Evolutionary conservation across 2,888 invertebrate genomes (phyloP).

Genomic region (Sialis fuliginosa): DNA sequence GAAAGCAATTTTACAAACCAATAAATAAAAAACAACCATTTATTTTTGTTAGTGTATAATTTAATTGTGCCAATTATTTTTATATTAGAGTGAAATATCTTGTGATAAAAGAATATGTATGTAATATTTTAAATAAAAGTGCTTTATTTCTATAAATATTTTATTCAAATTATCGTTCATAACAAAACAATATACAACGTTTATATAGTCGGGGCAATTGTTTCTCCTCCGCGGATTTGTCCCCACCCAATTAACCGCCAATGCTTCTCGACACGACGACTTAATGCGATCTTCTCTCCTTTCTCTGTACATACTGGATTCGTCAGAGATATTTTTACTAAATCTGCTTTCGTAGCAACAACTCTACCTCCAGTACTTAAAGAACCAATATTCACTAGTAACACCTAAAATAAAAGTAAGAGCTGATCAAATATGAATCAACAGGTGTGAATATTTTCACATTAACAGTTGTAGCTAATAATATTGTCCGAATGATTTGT

Average conservation of each 20-base stretch:
- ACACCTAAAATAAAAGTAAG: constrained; percentile 37
- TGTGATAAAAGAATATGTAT: no score
- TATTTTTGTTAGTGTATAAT: no score
- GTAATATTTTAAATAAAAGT: neutral
- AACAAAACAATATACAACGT: neutral
- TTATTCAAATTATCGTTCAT: neutral
- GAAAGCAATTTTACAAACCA: no score
- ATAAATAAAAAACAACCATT: no score
- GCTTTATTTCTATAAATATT: neutral
- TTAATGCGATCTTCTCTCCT: constrained; percentile 98
- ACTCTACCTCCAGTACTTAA: constrained; percentile 95
- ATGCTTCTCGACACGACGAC: constrained; percentile 96
- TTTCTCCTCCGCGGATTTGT: constrained; percentile 92
- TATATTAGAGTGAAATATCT: no score
- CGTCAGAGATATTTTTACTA: constrained; percentile 91
- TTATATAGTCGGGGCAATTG: constrained; percentile 56
- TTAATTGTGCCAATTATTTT: no score
- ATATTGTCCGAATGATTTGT: no score
- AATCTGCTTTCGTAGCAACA: constrained; percentile 84
- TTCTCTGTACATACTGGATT: constrained; percentile 98
- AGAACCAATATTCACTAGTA: constrained; percentile 97
- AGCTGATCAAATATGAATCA: no score
- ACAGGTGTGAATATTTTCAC: no score
- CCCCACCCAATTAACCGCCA: constrained; percentile 99
- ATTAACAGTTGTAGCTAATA: no score